phyloP scores from a whole-genome alignment of 2,888 invertebrate genomes.

The Leucoptera coffeella region DNA sequence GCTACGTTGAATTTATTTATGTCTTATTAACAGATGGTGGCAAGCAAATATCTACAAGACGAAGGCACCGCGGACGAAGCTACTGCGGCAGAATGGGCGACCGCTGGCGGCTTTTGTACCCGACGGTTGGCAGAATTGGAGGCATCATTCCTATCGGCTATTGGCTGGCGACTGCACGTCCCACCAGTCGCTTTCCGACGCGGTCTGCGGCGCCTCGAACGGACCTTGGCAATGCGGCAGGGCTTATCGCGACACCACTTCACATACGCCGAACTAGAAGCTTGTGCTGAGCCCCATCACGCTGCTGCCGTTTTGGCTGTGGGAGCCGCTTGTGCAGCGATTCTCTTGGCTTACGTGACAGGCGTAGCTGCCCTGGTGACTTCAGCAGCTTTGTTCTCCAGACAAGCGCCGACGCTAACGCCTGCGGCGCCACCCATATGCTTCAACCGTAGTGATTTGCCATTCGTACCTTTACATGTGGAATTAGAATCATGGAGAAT shows the following conservation, averaged over 20 bases:
- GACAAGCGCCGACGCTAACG: conserved; percentile 6
- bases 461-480: no score
- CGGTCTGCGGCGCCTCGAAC: conserved; percentile 64
- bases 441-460: no score
- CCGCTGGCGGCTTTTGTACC: conserved; percentile 71
- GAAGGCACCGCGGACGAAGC: conserved; percentile 90
- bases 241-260: conserved; percentile 71
- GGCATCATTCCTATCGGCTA: conserved; percentile 80
- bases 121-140: conserved; percentile 77
- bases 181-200: conserved; percentile 68
- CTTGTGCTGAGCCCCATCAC: conserved; percentile 39
- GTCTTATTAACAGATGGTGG: conserved; percentile 70
- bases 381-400: conserved; percentile 39
- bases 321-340: conserved; percentile 47
- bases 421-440: conserved; percentile 9
- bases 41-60: conserved; percentile 92
- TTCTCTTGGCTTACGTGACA: conserved; percentile 56
- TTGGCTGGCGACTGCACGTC: conserved; percentile 86
- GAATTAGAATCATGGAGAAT: no score
- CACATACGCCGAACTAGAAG: conserved; percentile 72
- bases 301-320: conserved; percentile 38
- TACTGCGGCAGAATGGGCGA: conserved; percentile 89
- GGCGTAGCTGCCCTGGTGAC: conserved; percentile 55
- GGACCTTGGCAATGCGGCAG: conserved; percentile 66
- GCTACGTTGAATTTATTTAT: no score